Evolutionary conservation across 2,113 vertebrate genomes (phyloP), one percentile per base, ranked within the genome.

Genomic region (Lonchura striata): DNA sequence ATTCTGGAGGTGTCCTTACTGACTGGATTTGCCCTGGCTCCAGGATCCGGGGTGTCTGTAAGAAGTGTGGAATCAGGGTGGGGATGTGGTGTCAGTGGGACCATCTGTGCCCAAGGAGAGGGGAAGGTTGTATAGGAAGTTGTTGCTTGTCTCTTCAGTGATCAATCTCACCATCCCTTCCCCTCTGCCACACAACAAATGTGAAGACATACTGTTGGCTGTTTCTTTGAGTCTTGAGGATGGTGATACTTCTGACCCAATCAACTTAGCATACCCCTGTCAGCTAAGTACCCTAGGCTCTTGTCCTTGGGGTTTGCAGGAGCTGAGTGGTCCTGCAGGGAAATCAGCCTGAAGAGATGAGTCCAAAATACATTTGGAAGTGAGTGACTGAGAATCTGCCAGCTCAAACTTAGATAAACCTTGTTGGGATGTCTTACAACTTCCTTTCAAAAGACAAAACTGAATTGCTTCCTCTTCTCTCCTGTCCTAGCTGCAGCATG

Each of bases 1-100:
- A 93, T 97, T 2, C 47, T 97, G 81, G 97, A 98, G 69, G 94
- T 98, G 79, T 96, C 95, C 39, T 82, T 98, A 42, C 80, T 95
- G 31, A 97, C 97, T 17, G 97, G 97, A 76, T 98, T 96, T 12
- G 28, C 66, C 39, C 90, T 96, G 11, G 10, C 61, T 83, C 64
- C 96, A 15, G 95, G 69, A 80, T 96, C 95, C 0, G 54, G 18
- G 42, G 90, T 90, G 33, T 79, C 94, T 77, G 97, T 98, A 96
- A 97, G 97, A 74, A 53, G 28, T 11, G 15, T 74, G 56, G 27
- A 44, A 68, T 77, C 17, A 27, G 64, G 24, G 57, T 47, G 41
- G 46, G 56, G 50, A 21, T 54, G 64, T 47, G 71, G 15, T 83
- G 39, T 70, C 52, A 70, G 44, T 21, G 33, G 35, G 71, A 77